Conservation (phyloP, 2,888 invertebrate species). For the Cantharis rufa region DNA sequence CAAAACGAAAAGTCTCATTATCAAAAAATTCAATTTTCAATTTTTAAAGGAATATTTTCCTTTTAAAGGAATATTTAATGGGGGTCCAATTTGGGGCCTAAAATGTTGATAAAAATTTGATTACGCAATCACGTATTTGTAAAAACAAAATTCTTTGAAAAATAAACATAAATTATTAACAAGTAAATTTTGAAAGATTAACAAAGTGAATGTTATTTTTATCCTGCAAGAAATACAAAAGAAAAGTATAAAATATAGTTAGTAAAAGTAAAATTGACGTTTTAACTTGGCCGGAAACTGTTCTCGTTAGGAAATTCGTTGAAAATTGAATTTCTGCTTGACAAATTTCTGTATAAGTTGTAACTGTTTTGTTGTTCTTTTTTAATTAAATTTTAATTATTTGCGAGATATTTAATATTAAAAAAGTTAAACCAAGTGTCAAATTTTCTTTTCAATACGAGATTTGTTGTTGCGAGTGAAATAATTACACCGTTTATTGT, state of each 20-base stretch:
- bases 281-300: conserved; percentile 30
- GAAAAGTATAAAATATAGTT: neutral
- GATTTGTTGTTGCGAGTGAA: neutral
- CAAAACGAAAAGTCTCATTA: neutral
- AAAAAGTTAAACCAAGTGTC: neutral
- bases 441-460: neutral
- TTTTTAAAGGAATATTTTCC: no score
- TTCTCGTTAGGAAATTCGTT: conserved; percentile 30
- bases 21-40: neutral
- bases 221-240: neutral
- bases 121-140: neutral
- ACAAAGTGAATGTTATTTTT: neutral
- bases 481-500: neutral
- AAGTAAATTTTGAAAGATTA: neutral
- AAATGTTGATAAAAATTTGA: neutral
- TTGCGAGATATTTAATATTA: neutral
- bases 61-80: neutral
- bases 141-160: no score
- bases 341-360: conserved; percentile 28
- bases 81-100: neutral
- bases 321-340: conserved; percentile 34
- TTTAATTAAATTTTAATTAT: neutral
- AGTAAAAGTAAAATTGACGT: conserved; percentile 6
- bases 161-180: neutral
- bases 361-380: neutral